A percentile compares a stretch with the other conserved stretches of the same genome.
Conservation (phyloP, 2,113 vertebrate genomes). For the pig (Sus scrofa) region DNA sequence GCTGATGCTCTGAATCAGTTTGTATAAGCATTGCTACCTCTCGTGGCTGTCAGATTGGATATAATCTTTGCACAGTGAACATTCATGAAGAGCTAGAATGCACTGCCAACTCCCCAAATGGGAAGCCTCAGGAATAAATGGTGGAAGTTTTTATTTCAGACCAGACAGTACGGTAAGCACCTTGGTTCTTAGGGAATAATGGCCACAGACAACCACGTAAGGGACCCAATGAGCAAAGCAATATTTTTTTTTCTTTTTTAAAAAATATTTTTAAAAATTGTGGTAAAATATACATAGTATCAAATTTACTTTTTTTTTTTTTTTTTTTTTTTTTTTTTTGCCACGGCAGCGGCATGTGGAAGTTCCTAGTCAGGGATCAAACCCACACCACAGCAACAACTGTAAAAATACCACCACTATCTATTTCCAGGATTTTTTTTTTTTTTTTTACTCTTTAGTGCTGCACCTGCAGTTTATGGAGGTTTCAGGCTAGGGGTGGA, state of each 20-base stretch:
- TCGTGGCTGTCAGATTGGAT: not conserved
- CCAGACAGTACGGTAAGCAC: not conserved
- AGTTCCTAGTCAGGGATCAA: too few species aligned
- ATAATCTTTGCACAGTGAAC: not conserved
- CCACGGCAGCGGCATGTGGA: too few species aligned
- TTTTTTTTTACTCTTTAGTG: too few species aligned
- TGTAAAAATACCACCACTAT: not conserved
- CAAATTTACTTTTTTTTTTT: not conserved
- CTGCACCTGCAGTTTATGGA: too few species aligned
- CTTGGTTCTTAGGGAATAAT: not conserved
- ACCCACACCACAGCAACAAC: too few species aligned
- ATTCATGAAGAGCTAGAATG: not conserved
- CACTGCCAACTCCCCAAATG: not conserved
- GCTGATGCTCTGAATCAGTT: not conserved
- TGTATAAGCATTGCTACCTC: conserved; percentile 9
- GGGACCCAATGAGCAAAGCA: not conserved
- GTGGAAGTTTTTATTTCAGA: not conserved
- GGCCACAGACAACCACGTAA: not conserved
- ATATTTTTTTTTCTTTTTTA: not conserved
- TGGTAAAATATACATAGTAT: not conserved
- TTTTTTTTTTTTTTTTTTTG: too few species aligned
- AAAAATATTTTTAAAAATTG: not conserved
- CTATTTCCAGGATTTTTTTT: not conserved
- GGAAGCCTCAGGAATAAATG: not conserved
- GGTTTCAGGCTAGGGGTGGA: too few species aligned